A percentile compares a stretch with the other conserved stretches of the same genome.
These are phyloP conservation scores for Gymnarchus niloticus DNA, from an alignment of 2,113 vertebrate genomes.

Conservation along the genomic window DNA sequence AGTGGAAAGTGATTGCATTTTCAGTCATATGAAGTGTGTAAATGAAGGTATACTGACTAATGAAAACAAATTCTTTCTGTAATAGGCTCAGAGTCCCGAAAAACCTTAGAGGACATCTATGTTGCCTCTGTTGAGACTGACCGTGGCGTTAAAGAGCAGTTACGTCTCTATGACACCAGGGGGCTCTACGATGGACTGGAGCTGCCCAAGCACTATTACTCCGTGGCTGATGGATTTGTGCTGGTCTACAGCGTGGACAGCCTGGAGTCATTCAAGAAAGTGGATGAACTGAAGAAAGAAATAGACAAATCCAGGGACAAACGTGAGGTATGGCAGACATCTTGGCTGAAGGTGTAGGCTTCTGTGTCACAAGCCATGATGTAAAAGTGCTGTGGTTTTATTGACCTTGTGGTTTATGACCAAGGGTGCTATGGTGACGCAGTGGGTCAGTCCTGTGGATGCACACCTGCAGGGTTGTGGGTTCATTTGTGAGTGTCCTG, in stretches of 20 bases:
- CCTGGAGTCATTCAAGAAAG: constrained; percentile 79
- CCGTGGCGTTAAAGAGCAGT: constrained; percentile 81
- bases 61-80: background rate
- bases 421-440: background rate
- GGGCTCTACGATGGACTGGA: constrained; percentile 78
- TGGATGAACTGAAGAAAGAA: constrained; percentile 84
- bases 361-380: background rate
- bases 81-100: constrained; percentile 71
- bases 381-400: background rate
- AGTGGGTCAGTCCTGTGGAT: background rate
- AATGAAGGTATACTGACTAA: background rate
- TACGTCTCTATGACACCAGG: constrained; percentile 86
- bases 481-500: too few species aligned
- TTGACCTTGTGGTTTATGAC: background rate
- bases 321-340: constrained; percentile 71
- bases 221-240: constrained; percentile 81
- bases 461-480: too few species aligned
- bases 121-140: constrained; percentile 87
- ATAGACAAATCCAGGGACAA: constrained; percentile 87
- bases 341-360: too few species aligned
- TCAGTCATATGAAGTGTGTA: too few species aligned
- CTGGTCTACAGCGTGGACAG: constrained; percentile 86
- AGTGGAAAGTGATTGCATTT: background rate
- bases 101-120: constrained; percentile 86
- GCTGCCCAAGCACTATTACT: constrained; percentile 85